phyloP scores from a whole-genome alignment of 2,797 vertebrate species.

The Vespertilio murinus region DNA sequence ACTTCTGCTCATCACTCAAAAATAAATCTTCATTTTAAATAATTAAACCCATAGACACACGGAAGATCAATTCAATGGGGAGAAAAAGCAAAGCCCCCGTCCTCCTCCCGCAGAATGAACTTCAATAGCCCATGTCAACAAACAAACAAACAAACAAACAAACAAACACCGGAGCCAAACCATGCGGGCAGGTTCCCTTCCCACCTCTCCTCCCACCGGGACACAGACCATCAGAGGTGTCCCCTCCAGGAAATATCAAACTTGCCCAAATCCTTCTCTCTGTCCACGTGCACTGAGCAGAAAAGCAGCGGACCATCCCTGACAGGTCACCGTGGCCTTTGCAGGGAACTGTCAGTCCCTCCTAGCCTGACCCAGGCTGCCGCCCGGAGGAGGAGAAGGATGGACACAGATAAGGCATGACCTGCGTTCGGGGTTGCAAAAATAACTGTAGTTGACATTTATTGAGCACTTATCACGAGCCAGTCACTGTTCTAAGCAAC shows the following conservation, averaged over 20 bases:
- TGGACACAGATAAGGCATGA: neutral
- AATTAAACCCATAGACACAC: neutral
- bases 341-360: neutral
- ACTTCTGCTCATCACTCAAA: neutral
- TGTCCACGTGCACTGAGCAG: neutral
- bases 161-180: neutral
- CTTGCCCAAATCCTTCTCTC: neutral
- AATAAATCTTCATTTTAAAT: slow-evolving; percentile 4
- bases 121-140: neutral
- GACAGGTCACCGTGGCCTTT: neutral
- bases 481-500: neutral
- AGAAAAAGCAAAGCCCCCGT: neutral
- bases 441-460: neutral
- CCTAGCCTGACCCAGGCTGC: neutral
- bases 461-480: neutral
- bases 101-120: neutral
- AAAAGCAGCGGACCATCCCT: neutral
- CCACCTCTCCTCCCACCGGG: neutral
- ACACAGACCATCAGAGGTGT: neutral
- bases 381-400: neutral
- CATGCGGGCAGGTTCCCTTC: neutral
- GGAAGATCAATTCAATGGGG: neutral
- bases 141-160: neutral
- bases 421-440: neutral
- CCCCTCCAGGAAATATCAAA: neutral